Base-by-base conservation (phyloP, 1,140 invertebrate species). In the Macrobrachium rosenbergii region DNA sequence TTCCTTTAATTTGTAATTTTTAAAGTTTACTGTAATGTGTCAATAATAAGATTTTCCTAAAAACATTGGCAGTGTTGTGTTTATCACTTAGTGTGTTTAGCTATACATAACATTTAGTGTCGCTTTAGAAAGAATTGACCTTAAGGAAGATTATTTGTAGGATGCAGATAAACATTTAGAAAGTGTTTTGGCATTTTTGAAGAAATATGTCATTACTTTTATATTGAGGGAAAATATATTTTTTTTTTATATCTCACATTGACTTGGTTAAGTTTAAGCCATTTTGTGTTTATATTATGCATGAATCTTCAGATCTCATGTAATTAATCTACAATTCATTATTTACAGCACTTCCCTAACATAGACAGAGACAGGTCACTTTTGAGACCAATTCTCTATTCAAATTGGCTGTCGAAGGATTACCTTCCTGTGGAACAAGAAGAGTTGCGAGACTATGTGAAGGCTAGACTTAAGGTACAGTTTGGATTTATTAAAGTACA, bases 401-500 rank as follows among this genome's bases (percentile, higher is more conserved):
- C 97, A 90, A 99, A 99, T 92, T 99, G 99, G 99, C 93, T 99
- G 12, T 98, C 97, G 52, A 99, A 99, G 92, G 98, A 99, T 92
- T 99, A 99, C 91, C 94, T 98, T 62, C 98, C 99, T 1, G 98
- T 99, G 2, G 96, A 98, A 85, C 95, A 98, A 90, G 97, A 99
- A 92, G 96, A 98, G 91, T 93, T 99, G 8, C 93, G 98, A 43
- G 97, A 99, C 91, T 99, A 99, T 91, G 98, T 99, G 28, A 97
- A 98, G 91, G 99, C 99, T 73, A 94, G 99, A 88, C 94, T 99
- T 0, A 99, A 98, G 94, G 95, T 95, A 91, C 88, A 73, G 23
- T 10, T 72, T 23, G n/a, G 16, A 72, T 58, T 79, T 28, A n/a
- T 6, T 67, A 28, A 23, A n/a, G n/a, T 62, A 16, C 12, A 58